phyloP scores from a whole-genome alignment of 2,888 invertebrate genomes.

The Apodemia duryi region DNA sequence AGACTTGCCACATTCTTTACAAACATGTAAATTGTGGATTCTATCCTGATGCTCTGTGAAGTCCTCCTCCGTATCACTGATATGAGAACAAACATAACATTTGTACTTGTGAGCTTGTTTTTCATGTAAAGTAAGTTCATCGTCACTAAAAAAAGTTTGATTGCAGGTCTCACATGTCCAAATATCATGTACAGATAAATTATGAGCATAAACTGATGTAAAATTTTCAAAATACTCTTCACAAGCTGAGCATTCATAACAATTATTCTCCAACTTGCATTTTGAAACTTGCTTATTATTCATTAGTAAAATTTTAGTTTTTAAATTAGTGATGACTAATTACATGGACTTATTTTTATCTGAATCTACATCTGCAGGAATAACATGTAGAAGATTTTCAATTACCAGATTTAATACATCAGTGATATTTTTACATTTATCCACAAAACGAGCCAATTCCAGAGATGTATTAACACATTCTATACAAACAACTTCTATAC shows the following conservation, averaged over 20 bases:
- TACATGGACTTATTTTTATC: slow-evolving; percentile 44
- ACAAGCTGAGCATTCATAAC: slow-evolving; percentile 44
- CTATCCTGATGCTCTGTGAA: slow-evolving; percentile 46
- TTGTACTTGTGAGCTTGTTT: slow-evolving; percentile 38
- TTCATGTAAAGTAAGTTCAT: slow-evolving; percentile 41
- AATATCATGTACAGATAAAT: slow-evolving; percentile 39
- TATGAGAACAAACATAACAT: slow-evolving; percentile 47
- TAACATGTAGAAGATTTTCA: slow-evolving; percentile 42
- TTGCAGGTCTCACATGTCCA: slow-evolving; percentile 51
- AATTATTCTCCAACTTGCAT: slow-evolving; percentile 23
- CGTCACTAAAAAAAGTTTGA: slow-evolving; percentile 38
- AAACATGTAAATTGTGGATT: slow-evolving; percentile 45
- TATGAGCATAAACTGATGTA: slow-evolving; percentile 46
- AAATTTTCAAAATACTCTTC: slow-evolving; percentile 38
- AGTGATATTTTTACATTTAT: slow-evolving; percentile 45
- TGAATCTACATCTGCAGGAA: slow-evolving; percentile 40
- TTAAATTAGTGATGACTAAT: slow-evolving; percentile 44
- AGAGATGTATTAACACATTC: slow-evolving; percentile 49
- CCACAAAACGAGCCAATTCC: slow-evolving; percentile 44
- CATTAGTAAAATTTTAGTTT: slow-evolving; percentile 44
- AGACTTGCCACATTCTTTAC: slow-evolving; percentile 60
- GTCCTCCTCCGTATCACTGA: slow-evolving; percentile 43
- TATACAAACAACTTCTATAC: slow-evolving; percentile 57
- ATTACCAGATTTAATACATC: slow-evolving; percentile 45
- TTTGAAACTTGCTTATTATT: slow-evolving; percentile 37